These are phyloP conservation scores for Alligator sinensis DNA, from an alignment of 2,113 vertebrate genomes.

Conservation along the genomic window DNA sequence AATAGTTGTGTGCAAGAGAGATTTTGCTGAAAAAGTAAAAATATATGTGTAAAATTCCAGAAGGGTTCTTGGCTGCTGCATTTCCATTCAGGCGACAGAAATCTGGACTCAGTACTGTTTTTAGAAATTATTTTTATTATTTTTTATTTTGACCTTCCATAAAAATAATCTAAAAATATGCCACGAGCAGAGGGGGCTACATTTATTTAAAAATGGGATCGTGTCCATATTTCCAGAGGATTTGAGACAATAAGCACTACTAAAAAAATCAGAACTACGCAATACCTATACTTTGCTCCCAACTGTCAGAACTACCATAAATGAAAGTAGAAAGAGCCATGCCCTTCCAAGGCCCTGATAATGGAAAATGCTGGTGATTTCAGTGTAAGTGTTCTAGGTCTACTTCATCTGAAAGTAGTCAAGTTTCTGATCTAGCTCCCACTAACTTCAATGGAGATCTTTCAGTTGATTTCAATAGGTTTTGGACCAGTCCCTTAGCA, in stretches of 20 bases:
- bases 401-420: not conserved
- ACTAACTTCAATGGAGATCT: not conserved
- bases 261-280: not conserved
- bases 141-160: not conserved
- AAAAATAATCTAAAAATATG: not conserved
- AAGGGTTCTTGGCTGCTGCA: not conserved
- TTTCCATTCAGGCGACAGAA: not conserved
- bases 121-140: not conserved
- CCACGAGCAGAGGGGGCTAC: not conserved
- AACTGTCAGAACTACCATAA: not conserved
- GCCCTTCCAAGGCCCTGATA: not conserved
- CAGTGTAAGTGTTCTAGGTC: not conserved
- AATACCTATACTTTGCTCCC: not conserved
- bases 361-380: not conserved
- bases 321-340: not conserved
- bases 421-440: not conserved
- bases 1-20: not conserved
- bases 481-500: not conserved
- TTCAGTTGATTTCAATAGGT: not conserved
- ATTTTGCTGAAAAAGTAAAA: constrained; percentile 3
- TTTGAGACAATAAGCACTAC: not conserved
- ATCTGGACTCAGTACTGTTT: not conserved
- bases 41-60: not conserved
- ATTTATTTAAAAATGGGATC: not conserved
- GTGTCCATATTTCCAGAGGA: not conserved